A percentile compares a stretch with the other conserved stretches of the same genome.
Evolutionary conservation across 2,113 vertebrate genomes (phyloP).

Genomic region (Mormoops blainvillei): DNA sequence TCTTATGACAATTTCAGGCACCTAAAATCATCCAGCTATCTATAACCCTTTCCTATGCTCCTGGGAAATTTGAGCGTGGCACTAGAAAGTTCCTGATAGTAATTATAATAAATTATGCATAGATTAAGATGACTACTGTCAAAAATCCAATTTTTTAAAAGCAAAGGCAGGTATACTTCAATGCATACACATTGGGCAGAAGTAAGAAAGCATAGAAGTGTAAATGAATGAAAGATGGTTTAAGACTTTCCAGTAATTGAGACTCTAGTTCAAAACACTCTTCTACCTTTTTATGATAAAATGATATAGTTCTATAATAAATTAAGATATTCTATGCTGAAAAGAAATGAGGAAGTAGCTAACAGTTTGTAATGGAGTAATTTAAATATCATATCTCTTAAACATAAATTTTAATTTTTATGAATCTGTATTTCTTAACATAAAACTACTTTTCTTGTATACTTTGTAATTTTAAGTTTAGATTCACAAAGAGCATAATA

Average conservation of each 20-base stretch:
- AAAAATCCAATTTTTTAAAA: constrained; percentile 32
- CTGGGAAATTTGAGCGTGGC: neutral
- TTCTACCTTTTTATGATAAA: neutral
- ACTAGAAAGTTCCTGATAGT: constrained; percentile 4
- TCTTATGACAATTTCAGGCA: neutral
- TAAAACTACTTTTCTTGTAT: neutral
- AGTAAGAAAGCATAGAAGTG: constrained; percentile 1
- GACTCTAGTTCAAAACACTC: neutral
- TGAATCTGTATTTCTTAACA: neutral
- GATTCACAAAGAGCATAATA: neutral
- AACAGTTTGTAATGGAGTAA: neutral
- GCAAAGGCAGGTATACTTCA: neutral
- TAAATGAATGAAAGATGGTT: constrained; percentile 15
- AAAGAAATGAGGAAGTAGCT: neutral
- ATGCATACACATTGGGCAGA: neutral
- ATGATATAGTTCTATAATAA: neutral
- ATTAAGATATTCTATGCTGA: neutral
- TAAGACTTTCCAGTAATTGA: constrained; percentile 27
- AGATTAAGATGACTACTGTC: constrained; percentile 1
- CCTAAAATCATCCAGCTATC: neutral
- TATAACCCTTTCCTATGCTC: neutral
- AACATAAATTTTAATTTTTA: neutral
- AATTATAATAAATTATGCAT: constrained; percentile 52
- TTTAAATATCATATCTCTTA: neutral
- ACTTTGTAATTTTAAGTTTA: neutral